Evolutionary conservation across 2,888 invertebrate genomes (phyloP).

Genomic region (Apamea crenata): DNA sequence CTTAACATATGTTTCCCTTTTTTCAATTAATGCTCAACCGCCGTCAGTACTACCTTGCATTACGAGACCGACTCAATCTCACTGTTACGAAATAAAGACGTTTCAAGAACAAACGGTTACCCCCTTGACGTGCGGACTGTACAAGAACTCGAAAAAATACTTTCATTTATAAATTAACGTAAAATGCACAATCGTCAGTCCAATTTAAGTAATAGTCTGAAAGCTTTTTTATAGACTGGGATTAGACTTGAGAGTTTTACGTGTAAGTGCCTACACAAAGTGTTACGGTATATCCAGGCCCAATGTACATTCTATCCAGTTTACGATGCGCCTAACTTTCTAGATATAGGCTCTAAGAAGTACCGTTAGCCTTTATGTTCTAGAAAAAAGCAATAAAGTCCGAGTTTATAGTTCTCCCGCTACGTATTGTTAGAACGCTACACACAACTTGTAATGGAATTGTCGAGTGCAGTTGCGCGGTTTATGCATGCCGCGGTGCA

Average conservation of each 20-base stretch:
- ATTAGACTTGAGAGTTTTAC: conserved; percentile 39
- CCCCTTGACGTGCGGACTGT: no score
- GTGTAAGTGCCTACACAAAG: conserved; percentile 33
- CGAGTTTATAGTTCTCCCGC: conserved; percentile 57
- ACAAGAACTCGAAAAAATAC: background rate
- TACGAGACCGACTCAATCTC: background rate
- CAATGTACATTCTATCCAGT: conserved; percentile 28
- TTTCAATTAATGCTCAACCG: background rate
- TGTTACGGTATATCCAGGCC: conserved; percentile 4
- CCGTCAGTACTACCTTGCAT: no score
- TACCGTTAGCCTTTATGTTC: conserved; percentile 41
- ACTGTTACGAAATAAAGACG: background rate
- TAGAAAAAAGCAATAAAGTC: conserved; percentile 63
- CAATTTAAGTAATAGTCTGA: conserved; percentile 40
- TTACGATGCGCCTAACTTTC: conserved; percentile 53
- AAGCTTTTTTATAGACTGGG: conserved; percentile 50
- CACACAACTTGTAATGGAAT: conserved; percentile 67
- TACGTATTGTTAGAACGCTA: conserved; percentile 48
- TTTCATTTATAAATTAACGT: conserved; percentile 27
- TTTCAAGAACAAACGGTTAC: background rate
- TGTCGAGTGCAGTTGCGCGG: conserved; percentile 63
- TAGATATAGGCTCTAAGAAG: conserved; percentile 42
- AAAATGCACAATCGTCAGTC: conserved; percentile 23
- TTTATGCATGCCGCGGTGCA: conserved; percentile 64
- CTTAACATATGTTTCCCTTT: background rate